Percentiles rank a stretch among this genome's conserved stretches.
These are phyloP conservation scores for Periphyllus acericola DNA, from an alignment of 2,888 invertebrate species.

Conservation along the genomic window DNA sequence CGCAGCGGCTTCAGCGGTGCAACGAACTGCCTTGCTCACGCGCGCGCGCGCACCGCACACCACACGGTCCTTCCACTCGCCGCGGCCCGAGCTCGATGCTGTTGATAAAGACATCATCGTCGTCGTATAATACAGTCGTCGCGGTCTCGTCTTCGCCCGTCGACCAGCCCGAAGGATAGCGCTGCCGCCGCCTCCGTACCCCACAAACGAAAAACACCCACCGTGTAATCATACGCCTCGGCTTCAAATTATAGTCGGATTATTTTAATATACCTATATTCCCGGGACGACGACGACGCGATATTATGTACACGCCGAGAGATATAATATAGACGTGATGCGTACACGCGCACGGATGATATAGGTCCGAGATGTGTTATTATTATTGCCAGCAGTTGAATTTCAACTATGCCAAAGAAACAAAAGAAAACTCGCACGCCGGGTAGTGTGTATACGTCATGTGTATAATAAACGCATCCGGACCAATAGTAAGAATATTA, in stretches of 20 bases:
- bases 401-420: conserved; percentile 53
- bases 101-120: conserved; percentile 36
- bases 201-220: conserved; percentile 52
- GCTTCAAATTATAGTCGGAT: conserved; percentile 51
- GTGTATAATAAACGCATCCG: conserved; percentile 19
- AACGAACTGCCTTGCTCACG: conserved; percentile 46
- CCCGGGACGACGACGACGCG: neutral
- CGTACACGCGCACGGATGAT: neutral
- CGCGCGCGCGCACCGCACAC: neutral
- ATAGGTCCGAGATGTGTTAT: conserved; percentile 23
- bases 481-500: conserved; percentile 22
- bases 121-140: neutral
- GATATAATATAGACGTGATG: neutral
- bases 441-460: conserved; percentile 1
- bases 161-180: conserved; percentile 41
- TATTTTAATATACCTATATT: conserved; percentile 7
- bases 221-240: conserved; percentile 53
- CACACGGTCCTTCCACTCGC: neutral
- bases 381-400: conserved; percentile 45
- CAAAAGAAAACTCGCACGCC: conserved; percentile 43
- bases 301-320: conserved; percentile 4
- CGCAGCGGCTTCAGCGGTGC: conserved; percentile 29
- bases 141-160: neutral
- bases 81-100: neutral
- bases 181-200: conserved; percentile 4